phyloP scores from a whole-genome alignment of 2,888 invertebrate genomes.

The Leucoptera coffeella region DNA sequence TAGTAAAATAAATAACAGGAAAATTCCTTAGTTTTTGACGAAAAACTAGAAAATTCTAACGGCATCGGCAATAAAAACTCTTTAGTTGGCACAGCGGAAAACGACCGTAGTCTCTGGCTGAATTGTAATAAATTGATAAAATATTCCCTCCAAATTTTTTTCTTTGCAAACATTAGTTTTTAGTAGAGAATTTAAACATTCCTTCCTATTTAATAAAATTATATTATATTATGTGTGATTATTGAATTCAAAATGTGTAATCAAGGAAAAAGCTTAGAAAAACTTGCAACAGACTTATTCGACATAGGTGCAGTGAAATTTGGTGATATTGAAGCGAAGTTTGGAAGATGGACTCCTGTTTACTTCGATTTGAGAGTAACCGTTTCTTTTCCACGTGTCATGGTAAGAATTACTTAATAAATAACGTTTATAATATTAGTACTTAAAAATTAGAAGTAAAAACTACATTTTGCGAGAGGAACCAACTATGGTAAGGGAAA shows the following conservation, averaged over 20 bases:
- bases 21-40: too few relatives aligned
- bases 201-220: not conserved
- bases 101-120: too few relatives aligned
- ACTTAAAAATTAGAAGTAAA: too few relatives aligned
- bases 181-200: not conserved
- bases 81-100: too few relatives aligned
- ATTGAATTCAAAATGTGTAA: not conserved
- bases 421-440: too few relatives aligned
- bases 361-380: constrained; percentile 92
- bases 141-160: too few relatives aligned
- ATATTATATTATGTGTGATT: not conserved
- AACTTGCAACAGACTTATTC: constrained; percentile 64
- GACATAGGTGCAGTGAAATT: constrained; percentile 82
- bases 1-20: too few relatives aligned
- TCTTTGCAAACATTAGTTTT: not conserved
- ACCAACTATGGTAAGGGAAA: too few relatives aligned
- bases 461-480: too few relatives aligned
- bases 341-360: constrained; percentile 84
- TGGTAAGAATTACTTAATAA: constrained; percentile 59
- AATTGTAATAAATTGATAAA: too few relatives aligned
- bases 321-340: constrained; percentile 87
- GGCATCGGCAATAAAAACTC: too few relatives aligned
- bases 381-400: constrained; percentile 78
- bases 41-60: too few relatives aligned
- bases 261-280: constrained; percentile 19